These are phyloP conservation scores for Antrozous pallidus DNA, from an alignment of 2,797 vertebrate species.

Conservation along the genomic window DNA sequence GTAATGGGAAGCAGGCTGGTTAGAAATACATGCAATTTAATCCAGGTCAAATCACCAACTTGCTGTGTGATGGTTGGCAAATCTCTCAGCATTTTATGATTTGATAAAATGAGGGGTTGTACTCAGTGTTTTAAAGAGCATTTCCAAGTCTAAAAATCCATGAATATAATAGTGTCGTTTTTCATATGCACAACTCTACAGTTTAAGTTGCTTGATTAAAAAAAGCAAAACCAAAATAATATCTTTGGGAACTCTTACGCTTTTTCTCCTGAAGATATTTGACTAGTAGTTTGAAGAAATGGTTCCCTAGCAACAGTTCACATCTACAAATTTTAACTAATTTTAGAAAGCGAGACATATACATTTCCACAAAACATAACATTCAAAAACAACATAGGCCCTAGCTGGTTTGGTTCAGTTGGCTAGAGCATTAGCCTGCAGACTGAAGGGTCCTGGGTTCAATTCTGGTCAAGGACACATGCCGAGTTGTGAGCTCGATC, in stretches of 20 bases:
- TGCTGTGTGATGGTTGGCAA: neutral
- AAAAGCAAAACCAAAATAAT: neutral
- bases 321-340: neutral
- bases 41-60: neutral
- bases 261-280: conserved; percentile 29
- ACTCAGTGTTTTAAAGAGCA: neutral
- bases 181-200: neutral
- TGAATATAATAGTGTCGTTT: neutral
- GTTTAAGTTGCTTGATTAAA: conserved; percentile 10
- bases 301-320: conserved; percentile 41
- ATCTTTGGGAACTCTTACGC: neutral
- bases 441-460: too few relatives aligned
- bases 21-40: neutral
- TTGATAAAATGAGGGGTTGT: neutral
- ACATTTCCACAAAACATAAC: neutral
- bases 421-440: too few relatives aligned
- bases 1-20: neutral
- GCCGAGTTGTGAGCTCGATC: too few relatives aligned
- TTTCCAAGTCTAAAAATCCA: neutral
- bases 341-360: neutral
- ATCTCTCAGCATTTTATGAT: neutral
- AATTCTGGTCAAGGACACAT: too few relatives aligned
- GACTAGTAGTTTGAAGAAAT: neutral
- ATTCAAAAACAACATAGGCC: neutral
- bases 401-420: too few relatives aligned